A percentile compares a stretch with the other conserved stretches of the same genome.
Evolutionary conservation across 2,797 vertebrate species (phyloP).

Genomic region (Strix occidentalis): DNA sequence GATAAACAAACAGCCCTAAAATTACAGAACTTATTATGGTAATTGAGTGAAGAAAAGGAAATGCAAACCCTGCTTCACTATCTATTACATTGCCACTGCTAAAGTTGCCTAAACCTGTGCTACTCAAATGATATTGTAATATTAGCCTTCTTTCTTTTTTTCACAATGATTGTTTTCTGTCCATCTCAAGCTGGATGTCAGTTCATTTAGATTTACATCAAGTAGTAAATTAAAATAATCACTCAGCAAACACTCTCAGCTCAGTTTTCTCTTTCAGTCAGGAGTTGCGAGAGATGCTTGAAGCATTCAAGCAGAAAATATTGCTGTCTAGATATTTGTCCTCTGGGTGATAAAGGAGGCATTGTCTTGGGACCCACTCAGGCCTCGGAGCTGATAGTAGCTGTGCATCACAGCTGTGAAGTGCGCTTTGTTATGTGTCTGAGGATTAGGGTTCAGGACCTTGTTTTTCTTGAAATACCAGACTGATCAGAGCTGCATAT

Average conservation of each 20-base stretch:
- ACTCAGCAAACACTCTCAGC: conserved; percentile 88
- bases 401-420: conserved; percentile 89
- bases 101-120: conserved; percentile 84
- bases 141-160: conserved; percentile 66
- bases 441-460: conserved; percentile 90
- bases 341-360: conserved; percentile 90
- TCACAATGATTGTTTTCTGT: conserved; percentile 85
- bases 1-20: conserved; percentile 80
- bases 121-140: conserved; percentile 71
- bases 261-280: conserved; percentile 85
- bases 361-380: conserved; percentile 89
- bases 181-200: conserved; percentile 86
- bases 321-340: conserved; percentile 94
- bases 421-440: conserved; percentile 91
- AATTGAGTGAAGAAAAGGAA: conserved; percentile 74
- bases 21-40: conserved; percentile 81
- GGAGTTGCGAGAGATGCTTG: conserved; percentile 82
- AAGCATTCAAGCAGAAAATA: conserved; percentile 90
- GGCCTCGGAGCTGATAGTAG: conserved; percentile 84
- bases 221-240: conserved; percentile 98
- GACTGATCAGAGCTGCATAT: conserved; percentile 87
- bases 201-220: conserved; percentile 98
- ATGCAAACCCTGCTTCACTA: conserved; percentile 42
- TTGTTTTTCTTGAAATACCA: conserved; percentile 91
- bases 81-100: conserved; percentile 72